Percentiles rank a stretch among this genome's conserved stretches.
phyloP scores from a whole-genome alignment of 2,113 vertebrate species.

The Ranitomeya variabilis region DNA sequence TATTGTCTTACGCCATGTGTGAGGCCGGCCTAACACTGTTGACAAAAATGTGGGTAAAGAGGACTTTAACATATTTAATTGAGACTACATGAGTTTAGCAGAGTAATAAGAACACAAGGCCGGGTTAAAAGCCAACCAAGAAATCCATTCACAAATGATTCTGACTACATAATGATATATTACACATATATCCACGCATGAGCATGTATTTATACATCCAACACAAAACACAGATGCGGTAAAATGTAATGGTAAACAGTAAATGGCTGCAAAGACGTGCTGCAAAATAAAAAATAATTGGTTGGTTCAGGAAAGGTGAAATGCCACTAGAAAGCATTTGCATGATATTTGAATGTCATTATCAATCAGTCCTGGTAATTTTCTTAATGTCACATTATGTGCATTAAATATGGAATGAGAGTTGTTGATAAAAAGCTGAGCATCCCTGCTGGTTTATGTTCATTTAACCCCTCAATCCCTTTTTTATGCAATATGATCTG shows the following conservation, averaged over 20 bases:
- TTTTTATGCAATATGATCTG: not conserved
- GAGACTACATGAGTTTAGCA: not conserved
- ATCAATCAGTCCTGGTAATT: not conserved
- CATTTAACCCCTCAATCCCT: not conserved
- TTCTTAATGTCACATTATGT: conserved; percentile 14
- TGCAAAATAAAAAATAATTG: not conserved
- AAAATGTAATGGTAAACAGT: not conserved
- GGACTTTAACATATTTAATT: not conserved
- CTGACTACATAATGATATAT: not conserved
- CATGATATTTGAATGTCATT: conserved; percentile 32
- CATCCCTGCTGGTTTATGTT: not conserved
- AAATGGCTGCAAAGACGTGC: not conserved
- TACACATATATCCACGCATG: not conserved
- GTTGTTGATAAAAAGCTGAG: not conserved
- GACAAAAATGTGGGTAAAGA: too few species aligned
- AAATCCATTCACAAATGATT: not conserved
- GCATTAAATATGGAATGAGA: not conserved
- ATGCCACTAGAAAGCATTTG: not conserved
- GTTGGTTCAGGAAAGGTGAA: not conserved
- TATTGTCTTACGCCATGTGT: too few species aligned
- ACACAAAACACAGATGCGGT: not conserved
- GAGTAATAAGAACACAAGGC: not conserved
- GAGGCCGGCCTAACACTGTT: too few species aligned
- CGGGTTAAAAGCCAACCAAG: not conserved
- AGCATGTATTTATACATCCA: not conserved